Evolutionary conservation across 30 jellyfish, hydroid and myxozoan genomes (phyloP), one percentile per base, ranked within the genome.

Genomic region (Hydra vulgaris): DNA sequence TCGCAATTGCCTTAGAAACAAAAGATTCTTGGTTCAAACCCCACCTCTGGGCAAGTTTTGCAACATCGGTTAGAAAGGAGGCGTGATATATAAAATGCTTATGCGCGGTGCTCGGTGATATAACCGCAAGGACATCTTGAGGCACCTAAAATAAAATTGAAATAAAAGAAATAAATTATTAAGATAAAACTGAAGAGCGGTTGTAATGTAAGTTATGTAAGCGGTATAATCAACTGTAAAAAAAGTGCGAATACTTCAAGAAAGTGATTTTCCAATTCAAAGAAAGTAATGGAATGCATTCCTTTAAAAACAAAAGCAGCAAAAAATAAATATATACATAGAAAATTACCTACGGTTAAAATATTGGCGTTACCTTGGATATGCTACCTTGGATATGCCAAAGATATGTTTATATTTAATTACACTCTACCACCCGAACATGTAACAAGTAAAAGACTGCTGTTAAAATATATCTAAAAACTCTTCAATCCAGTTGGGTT

Each of bases 91-190:
- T 79, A 27, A 73, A 17, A 25, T 79, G 21, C 72, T 72, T 52
- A 73, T 23, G 66, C 84, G 83, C 54, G 70, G 73, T 73, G 95
- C 90, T 71, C 19, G 86, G 22, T 82, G 81, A 70, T 66, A 82
- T 87, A 80, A 55, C 76, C 95, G 17, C 55, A n/a, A n/a, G n/a
- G n/a, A n/a, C n/a, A n/a, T n/a, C n/a, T n/a, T n/a, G n/a, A n/a
- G n/a, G n/a, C n/a, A n/a, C n/a, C n/a, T n/a, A n/a, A n/a, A n/a
- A n/a, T n/a, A n/a, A n/a, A n/a, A n/a, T n/a, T n/a, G n/a, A 82
- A 74, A 87, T 87, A 81, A 84, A 87, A 54, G 88, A 82, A 78
- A 87, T 81, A 17, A 66, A 74, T 84, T 88, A 82, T 82, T 87
- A 88, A 19, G 84, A 53, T 66, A 8, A 24, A 23, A 82, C 69